Conservation (phyloP, 1,140 invertebrate genomes). For the Belonocnema kinseyi region DNA sequence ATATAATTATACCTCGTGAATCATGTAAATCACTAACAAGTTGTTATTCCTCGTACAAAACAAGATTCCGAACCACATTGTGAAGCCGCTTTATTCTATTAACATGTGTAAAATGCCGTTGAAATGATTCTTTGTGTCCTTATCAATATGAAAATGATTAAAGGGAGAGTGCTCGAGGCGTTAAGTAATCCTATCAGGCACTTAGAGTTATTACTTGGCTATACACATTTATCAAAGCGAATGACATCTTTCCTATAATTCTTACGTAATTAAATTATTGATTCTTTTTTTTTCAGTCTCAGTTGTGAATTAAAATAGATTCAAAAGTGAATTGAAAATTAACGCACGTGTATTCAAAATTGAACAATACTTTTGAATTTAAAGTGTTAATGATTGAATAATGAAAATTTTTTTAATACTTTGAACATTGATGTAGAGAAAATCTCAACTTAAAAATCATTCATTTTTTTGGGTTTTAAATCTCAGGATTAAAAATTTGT, state of each 20-base stretch:
- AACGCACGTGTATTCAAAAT: too few species aligned
- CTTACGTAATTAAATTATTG: neutral
- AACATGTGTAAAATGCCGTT: conserved; percentile 25
- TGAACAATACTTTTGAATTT: too few species aligned
- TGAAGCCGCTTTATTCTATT: neutral
- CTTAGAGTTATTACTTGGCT: conserved; percentile 8
- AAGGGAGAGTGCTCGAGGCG: neutral
- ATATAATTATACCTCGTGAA: conserved; percentile 28
- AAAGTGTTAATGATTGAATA: too few species aligned
- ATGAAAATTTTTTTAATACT: too few species aligned
- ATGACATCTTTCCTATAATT: neutral
- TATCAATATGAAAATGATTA: conserved; percentile 28
- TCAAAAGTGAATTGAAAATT: too few species aligned
- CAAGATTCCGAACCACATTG: neutral
- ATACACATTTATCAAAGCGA: neutral
- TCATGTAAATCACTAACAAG: conserved; percentile 19
- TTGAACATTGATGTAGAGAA: too few species aligned
- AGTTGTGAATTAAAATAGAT: too few species aligned
- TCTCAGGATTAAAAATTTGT: too few species aligned
- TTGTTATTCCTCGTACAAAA: conserved; percentile 19
- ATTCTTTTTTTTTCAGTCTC: neutral
- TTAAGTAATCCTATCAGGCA: conserved; percentile 15
- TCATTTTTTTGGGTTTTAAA: too few species aligned
- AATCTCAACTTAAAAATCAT: too few species aligned
- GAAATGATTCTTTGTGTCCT: conserved; percentile 28